Percentiles rank a stretch among this genome's conserved stretches.
phyloP scores from a whole-genome alignment of 2,888 invertebrate genomes.

The Drosophila paramelanica region DNA sequence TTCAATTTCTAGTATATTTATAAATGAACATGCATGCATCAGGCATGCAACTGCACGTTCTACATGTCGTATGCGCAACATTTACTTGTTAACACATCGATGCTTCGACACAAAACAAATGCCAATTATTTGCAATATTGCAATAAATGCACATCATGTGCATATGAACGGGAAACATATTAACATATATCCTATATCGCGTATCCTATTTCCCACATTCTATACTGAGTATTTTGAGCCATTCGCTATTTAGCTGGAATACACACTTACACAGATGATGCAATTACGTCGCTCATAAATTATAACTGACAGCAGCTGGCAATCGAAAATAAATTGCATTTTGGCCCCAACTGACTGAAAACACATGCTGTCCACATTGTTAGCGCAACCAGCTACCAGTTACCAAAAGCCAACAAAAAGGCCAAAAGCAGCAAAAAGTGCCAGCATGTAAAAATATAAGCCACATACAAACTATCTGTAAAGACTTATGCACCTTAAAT shows the following conservation, averaged over 20 bases:
- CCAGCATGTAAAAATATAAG: conserved; percentile 47
- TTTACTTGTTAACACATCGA: conserved; percentile 50
- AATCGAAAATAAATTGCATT: conserved; percentile 71
- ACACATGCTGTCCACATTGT: conserved; percentile 61
- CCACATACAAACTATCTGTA: not conserved
- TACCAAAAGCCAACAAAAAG: conserved; percentile 17
- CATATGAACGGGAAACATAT: conserved; percentile 16
- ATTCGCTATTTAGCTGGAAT: conserved; percentile 12
- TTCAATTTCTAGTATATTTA: conserved; percentile 5
- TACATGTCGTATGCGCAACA: conserved; percentile 40
- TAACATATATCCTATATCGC: conserved; percentile 12
- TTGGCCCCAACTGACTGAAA: conserved; percentile 55
- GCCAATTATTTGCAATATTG: conserved; percentile 18
- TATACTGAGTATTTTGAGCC: conserved; percentile 9
- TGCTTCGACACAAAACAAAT: conserved; percentile 30
- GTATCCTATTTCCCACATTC: not conserved
- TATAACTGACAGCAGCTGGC: conserved; percentile 72
- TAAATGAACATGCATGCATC: conserved; percentile 34
- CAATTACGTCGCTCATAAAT: conserved; percentile 68
- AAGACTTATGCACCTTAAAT: not conserved
- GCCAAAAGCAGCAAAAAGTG: conserved; percentile 29
- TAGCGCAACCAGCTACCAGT: conserved; percentile 34
- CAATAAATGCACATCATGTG: conserved; percentile 31
- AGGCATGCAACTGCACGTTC: conserved; percentile 8
- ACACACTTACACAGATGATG: conserved; percentile 31